Evolutionary conservation across 1,140 invertebrate species (phyloP).

Genomic region (Penaeus vannamei): DNA sequence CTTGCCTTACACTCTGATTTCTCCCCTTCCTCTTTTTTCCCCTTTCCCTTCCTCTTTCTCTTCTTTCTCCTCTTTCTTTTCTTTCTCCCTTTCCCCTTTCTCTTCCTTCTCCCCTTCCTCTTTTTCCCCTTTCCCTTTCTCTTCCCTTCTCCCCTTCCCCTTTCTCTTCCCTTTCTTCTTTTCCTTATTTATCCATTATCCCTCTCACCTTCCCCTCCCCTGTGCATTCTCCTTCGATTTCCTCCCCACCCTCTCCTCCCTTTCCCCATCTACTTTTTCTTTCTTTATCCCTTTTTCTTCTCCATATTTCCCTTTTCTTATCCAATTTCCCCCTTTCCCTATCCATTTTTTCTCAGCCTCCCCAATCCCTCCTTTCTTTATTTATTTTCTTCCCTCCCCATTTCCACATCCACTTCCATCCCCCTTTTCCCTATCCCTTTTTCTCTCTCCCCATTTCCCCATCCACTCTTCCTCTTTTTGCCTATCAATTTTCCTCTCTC

Average conservation of each 20-base stretch:
- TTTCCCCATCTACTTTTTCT: background rate
- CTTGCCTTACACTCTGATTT: no score
- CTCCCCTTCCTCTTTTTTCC: no score
- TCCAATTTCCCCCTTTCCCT: no score
- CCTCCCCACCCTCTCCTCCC: background rate
- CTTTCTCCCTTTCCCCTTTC: constrained; percentile 33
- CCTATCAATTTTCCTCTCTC: background rate
- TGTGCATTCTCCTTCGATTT: background rate
- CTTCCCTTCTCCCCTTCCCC: background rate
- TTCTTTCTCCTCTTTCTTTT: no score
- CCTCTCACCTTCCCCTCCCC: background rate
- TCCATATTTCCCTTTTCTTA: no score
- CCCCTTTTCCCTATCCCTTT: background rate
- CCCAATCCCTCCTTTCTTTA: background rate
- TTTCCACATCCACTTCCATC: background rate
- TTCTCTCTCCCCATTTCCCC: background rate
- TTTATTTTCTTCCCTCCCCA: background rate
- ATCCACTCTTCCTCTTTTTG: background rate
- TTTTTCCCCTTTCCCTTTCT: background rate
- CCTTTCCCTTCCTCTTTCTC: no score
- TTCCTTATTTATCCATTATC: background rate
- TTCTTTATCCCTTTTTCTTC: background rate
- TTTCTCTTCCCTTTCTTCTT: background rate
- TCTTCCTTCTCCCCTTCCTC: constrained; percentile 6
- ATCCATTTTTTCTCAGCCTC: background rate